phyloP scores from a whole-genome alignment of 2,797 vertebrate species.

The Schizopygopsis malacanthus region DNA sequence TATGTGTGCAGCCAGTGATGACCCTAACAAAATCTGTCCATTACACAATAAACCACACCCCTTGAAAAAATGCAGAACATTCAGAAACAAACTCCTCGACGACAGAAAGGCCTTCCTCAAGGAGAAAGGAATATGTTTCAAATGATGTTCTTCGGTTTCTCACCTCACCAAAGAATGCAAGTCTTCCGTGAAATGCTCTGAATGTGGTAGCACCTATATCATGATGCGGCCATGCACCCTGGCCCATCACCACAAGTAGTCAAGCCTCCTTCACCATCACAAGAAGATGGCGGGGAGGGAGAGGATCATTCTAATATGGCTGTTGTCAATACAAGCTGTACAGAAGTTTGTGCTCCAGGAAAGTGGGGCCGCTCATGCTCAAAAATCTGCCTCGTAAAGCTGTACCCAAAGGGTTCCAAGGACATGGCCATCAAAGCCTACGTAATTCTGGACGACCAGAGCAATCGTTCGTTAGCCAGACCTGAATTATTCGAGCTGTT shows the following conservation, averaged over 20 bases:
- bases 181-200: too few species aligned
- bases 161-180: too few species aligned
- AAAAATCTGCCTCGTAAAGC: conserved; percentile 51
- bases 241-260: background rate
- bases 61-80: too few species aligned
- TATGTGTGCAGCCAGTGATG: too few species aligned
- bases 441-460: conserved; percentile 55
- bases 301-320: background rate
- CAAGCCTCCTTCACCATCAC: conserved; percentile 31
- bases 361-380: conserved; percentile 45
- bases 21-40: too few species aligned
- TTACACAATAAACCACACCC: too few species aligned
- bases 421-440: conserved; percentile 41
- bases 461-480: conserved; percentile 48
- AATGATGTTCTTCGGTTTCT: too few species aligned
- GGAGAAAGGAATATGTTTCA: too few species aligned
- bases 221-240: too few species aligned
- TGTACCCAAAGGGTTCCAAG: conserved; percentile 25
- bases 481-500: conserved; percentile 54
- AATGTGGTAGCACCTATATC: too few species aligned
- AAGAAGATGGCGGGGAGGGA: conserved; percentile 41
- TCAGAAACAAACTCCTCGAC: too few species aligned
- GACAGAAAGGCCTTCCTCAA: too few species aligned
- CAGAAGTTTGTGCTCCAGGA: conserved; percentile 25
- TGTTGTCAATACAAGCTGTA: conserved; percentile 36